Percentiles rank a stretch among this genome's conserved stretches.
Conservation (phyloP, 2,113 vertebrate species). For the Anas platyrhynchos region DNA sequence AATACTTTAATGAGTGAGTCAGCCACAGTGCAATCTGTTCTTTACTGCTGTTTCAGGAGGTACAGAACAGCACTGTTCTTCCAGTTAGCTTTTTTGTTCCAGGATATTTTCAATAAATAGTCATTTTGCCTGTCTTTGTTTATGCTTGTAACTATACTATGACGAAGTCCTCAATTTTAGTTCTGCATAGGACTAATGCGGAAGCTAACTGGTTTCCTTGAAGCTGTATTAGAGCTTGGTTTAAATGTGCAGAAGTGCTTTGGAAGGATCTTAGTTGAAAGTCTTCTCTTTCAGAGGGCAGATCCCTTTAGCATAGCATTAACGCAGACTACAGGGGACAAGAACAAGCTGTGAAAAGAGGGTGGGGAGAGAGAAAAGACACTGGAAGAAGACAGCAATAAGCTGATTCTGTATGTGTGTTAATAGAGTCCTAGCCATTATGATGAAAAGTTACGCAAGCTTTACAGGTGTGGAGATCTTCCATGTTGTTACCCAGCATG, state of each 20-base stretch:
- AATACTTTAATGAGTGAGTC: neutral
- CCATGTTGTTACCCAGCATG: fast-evolving
- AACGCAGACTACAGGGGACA: neutral
- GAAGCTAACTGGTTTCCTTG: neutral
- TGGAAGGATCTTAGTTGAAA: neutral
- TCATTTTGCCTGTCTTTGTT: neutral
- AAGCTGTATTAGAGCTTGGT: neutral
- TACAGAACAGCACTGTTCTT: neutral
- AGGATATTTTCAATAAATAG: neutral
- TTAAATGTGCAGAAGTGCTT: neutral
- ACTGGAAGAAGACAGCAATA: neutral
- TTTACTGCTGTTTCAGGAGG: neutral
- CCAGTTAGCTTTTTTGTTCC: neutral
- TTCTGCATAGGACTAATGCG: neutral
- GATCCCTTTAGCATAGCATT: neutral
- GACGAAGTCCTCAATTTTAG: neutral
- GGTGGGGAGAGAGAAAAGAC: neutral
- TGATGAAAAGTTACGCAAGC: neutral
- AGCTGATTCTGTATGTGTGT: neutral
- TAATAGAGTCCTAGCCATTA: neutral
- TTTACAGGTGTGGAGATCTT: neutral
- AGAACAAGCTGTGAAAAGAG: neutral
- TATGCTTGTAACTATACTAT: neutral
- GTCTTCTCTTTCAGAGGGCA: neutral
- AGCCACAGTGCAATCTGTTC: neutral